phyloP scores from a whole-genome alignment of 1,140 invertebrate species.

The Scaptomyza graminum region DNA sequence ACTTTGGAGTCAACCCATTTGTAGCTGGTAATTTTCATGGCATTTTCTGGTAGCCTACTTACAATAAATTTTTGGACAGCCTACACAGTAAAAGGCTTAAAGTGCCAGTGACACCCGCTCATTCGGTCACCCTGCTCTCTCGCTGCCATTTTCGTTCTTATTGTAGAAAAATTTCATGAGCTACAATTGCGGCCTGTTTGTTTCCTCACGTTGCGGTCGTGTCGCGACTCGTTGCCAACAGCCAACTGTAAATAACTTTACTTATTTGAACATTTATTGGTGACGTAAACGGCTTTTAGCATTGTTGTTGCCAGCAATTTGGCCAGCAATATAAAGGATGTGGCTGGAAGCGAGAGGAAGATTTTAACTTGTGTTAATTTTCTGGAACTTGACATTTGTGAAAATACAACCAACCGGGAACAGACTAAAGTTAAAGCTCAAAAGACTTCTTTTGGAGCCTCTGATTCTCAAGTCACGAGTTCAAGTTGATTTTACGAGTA shows the following conservation, averaged over 20 bases:
- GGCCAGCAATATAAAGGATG: neutral
- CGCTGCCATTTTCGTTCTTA: neutral
- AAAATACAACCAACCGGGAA: conserved; percentile 16
- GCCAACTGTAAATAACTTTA: conserved; percentile 79
- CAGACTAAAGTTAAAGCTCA: conserved; percentile 1
- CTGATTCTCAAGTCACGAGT: conserved; percentile 8
- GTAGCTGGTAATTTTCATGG: conserved; percentile 58
- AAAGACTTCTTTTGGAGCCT: neutral
- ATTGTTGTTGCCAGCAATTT: conserved; percentile 42
- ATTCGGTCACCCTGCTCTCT: neutral
- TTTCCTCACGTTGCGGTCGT: conserved; percentile 13
- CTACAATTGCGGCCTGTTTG: conserved; percentile 65
- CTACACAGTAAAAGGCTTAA: conserved; percentile 73
- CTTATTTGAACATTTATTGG: conserved; percentile 80
- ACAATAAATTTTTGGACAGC: conserved; percentile 73
- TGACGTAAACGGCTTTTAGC: conserved; percentile 77
- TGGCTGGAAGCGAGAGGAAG: neutral
- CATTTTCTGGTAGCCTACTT: conserved; percentile 66
- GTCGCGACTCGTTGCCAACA: conserved; percentile 13
- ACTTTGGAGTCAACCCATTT: conserved; percentile 33
- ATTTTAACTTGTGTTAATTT: conserved; percentile 81
- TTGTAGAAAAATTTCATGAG: conserved; percentile 63
- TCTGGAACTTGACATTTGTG: conserved; percentile 53
- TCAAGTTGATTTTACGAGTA: conserved; percentile 40
- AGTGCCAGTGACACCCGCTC: conserved; percentile 9